Conservation (phyloP, 2,888 invertebrate genomes). For the Spialia ferax region DNA sequence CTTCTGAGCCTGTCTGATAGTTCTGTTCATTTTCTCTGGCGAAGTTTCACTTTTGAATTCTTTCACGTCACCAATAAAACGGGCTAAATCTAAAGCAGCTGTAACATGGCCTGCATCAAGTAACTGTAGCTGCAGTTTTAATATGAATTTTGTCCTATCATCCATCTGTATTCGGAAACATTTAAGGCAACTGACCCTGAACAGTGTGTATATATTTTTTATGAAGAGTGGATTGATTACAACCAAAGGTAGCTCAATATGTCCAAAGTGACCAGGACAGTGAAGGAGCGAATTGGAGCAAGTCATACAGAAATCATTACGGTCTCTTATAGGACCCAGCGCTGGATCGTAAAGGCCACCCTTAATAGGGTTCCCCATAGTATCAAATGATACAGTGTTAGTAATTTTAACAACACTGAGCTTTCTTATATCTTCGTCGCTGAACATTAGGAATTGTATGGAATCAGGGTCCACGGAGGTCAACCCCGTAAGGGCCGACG, state of each 20-base stretch:
- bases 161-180: slow-evolving; percentile 90
- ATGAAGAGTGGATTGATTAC: slow-evolving; percentile 97
- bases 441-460: slow-evolving; percentile 90
- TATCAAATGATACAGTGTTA: slow-evolving; percentile 93
- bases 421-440: slow-evolving; percentile 91
- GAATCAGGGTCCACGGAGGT: slow-evolving; percentile 74
- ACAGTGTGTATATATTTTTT: slow-evolving; percentile 89
- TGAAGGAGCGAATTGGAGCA: slow-evolving; percentile 89
- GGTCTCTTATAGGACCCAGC: slow-evolving; percentile 90
- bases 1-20: slow-evolving; percentile 74
- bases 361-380: slow-evolving; percentile 92
- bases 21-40: slow-evolving; percentile 74
- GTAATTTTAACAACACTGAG: slow-evolving; percentile 94
- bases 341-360: slow-evolving; percentile 97
- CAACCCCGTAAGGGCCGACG: slow-evolving; percentile 62
- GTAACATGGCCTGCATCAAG: slow-evolving; percentile 91
- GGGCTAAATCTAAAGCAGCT: slow-evolving; percentile 90
- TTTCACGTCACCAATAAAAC: slow-evolving; percentile 65
- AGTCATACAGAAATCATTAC: slow-evolving; percentile 92
- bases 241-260: slow-evolving; percentile 95
- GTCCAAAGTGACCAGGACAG: slow-evolving; percentile 98
- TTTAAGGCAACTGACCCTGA: slow-evolving; percentile 90
- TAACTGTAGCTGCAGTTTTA: slow-evolving; percentile 90
- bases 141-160: slow-evolving; percentile 81
- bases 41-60: slow-evolving; percentile 67